Evolutionary conservation across 2,888 invertebrate species (phyloP).

Genomic region (Orthosia gracilis): DNA sequence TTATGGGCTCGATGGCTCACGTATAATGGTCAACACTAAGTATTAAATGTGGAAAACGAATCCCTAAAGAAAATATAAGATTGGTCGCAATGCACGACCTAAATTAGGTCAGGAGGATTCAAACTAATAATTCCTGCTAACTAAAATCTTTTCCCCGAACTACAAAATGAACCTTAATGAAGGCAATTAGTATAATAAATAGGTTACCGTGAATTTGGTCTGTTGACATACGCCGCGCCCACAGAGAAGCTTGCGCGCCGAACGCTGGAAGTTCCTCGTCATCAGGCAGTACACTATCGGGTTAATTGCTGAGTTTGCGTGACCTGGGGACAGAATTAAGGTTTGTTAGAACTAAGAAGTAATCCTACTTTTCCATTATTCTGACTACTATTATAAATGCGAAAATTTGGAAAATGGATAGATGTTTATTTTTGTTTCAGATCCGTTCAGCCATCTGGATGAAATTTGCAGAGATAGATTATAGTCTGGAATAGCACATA

Average conservation of each 20-base stretch:
- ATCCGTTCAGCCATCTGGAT: too few species aligned
- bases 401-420: too few species aligned
- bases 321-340: slow-evolving; percentile 84
- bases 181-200: slow-evolving; percentile 27
- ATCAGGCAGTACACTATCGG: slow-evolving; percentile 95
- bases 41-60: too few species aligned
- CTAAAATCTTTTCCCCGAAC: background rate
- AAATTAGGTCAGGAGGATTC: background rate
- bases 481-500: too few species aligned
- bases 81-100: background rate
- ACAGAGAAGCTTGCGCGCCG: slow-evolving; percentile 91
- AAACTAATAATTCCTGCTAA: background rate
- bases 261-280: slow-evolving; percentile 94
- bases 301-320: slow-evolving; percentile 94
- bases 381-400: too few species aligned
- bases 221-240: slow-evolving; percentile 82
- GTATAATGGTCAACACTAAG: too few species aligned
- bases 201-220: slow-evolving; percentile 79
- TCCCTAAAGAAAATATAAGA: too few species aligned
- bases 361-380: too few species aligned
- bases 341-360: background rate
- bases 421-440: too few species aligned
- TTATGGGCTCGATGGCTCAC: too few species aligned
- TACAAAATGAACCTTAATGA: slow-evolving; percentile 9
- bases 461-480: too few species aligned